These are phyloP conservation scores for Darevskia mixta DNA, from an alignment of 2,797 vertebrate species.

Conservation along the genomic window DNA sequence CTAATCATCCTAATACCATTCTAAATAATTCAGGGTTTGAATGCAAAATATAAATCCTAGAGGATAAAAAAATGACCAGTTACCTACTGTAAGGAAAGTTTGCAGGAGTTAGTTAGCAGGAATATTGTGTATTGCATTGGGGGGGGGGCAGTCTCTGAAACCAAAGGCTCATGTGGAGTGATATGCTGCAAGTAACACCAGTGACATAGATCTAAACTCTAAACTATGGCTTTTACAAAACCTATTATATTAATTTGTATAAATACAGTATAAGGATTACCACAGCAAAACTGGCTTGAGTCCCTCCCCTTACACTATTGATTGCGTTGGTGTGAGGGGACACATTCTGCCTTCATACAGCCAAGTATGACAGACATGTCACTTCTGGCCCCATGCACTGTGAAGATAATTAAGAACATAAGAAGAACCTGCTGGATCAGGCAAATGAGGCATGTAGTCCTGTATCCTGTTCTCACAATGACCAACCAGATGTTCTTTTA, in stretches of 20 bases:
- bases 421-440: no score
- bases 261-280: not conserved
- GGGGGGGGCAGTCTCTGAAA: not conserved
- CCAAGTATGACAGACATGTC: not conserved
- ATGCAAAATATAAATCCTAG: not conserved
- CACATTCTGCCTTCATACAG: not conserved
- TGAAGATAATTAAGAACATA: not conserved
- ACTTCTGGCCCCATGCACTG: not conserved
- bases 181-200: not conserved
- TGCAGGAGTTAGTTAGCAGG: not conserved
- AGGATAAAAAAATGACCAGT: not conserved
- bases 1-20: not conserved
- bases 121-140: not conserved
- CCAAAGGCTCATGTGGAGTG: no score
- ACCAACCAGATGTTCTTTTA: no score
- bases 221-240: no score
- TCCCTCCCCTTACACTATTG: not conserved
- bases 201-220: not conserved
- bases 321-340: not conserved
- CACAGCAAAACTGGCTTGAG: not conserved
- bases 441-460: no score
- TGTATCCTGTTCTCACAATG: no score
- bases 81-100: not conserved
- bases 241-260: not conserved
- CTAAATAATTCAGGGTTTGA: fast-evolving